Conservation (phyloP, 2,797 vertebrate species). For the Ceryle rudis region DNA sequence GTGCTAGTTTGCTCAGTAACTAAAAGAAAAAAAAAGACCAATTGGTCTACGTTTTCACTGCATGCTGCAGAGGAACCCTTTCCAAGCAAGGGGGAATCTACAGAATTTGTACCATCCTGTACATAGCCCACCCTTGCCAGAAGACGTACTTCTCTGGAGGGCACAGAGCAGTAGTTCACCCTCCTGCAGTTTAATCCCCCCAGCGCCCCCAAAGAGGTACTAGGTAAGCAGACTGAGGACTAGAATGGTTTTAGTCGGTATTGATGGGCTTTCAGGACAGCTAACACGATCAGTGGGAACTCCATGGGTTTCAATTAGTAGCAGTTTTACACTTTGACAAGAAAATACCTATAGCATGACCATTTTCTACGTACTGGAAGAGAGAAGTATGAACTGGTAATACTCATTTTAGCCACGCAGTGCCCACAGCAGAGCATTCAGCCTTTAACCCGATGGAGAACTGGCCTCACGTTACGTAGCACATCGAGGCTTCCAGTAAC, state of each 20-base stretch:
- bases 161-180: not conserved
- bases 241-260: not conserved
- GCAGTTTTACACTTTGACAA: not conserved
- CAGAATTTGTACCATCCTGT: not conserved
- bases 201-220: not conserved
- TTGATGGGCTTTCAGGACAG: not conserved
- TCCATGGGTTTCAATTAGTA: not conserved
- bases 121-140: accelerated
- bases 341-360: not conserved
- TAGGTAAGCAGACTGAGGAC: not conserved
- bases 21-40: not conserved
- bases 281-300: not conserved
- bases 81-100: accelerated
- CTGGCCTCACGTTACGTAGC: not conserved
- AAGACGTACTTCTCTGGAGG: not conserved
- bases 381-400: accelerated
- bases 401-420: not conserved
- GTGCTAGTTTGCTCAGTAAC: not conserved
- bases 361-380: accelerated
- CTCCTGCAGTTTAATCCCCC: not conserved
- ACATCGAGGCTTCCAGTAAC: not conserved
- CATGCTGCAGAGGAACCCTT: not conserved
- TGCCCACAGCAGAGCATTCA: not conserved
- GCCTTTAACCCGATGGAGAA: not conserved
- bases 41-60: not conserved